Evolutionary conservation across 2,113 vertebrate species (phyloP).

Genomic region (Microcebus tavaratra): DNA sequence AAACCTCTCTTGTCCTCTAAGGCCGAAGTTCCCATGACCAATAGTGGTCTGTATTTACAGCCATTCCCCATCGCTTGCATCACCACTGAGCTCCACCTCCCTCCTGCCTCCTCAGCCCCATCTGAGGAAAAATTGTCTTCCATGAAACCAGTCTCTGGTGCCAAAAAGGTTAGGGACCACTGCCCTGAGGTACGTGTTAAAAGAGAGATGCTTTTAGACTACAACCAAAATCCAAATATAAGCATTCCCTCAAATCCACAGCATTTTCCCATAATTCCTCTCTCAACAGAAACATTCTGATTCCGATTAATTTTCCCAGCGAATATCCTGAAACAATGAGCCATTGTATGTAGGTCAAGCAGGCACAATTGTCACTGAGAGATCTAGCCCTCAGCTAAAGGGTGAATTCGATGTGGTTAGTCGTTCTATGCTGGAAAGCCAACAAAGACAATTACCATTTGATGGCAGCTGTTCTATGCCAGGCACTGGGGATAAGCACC

Average conservation of each 20-base stretch:
- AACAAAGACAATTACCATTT: not conserved
- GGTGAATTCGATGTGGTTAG: not conserved
- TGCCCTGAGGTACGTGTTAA: not conserved
- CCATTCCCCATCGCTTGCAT: too few relatives aligned
- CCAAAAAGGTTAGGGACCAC: too few relatives aligned
- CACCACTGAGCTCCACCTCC: too few relatives aligned
- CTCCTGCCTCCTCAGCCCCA: too few relatives aligned
- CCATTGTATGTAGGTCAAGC: not conserved
- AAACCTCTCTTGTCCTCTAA: not conserved
- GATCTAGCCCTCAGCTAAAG: not conserved
- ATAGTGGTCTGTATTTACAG: too few relatives aligned
- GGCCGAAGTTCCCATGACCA: too few relatives aligned
- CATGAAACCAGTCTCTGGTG: too few relatives aligned
- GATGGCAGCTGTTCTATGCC: not conserved
- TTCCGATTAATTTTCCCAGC: not conserved
- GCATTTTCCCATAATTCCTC: not conserved
- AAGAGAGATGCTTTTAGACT: not conserved
- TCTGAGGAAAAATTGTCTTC: too few relatives aligned
- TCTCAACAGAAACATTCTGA: not conserved
- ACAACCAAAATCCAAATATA: not conserved
- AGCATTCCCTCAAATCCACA: not conserved
- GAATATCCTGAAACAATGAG: not conserved
- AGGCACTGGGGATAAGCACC: not conserved
- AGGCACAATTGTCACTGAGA: not conserved
- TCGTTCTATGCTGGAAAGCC: not conserved